Conservation (phyloP, 2,113 vertebrate genomes). For the Grallaria varia region DNA sequence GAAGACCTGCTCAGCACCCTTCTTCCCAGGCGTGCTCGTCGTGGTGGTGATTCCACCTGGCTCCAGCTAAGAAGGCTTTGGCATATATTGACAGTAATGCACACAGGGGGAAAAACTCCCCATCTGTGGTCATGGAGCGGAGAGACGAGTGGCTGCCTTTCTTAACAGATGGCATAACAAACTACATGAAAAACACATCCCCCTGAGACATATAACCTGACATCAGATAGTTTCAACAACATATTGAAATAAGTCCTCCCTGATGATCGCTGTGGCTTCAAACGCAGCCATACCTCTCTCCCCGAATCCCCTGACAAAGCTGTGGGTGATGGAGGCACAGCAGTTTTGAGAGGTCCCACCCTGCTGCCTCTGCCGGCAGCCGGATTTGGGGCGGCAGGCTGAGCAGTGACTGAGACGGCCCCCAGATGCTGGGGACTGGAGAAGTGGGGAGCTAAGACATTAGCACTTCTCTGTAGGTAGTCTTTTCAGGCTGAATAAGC, state of each 20-base stretch:
- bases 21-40: background rate
- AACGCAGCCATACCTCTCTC: background rate
- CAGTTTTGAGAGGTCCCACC: conserved; percentile 60
- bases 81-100: conserved; percentile 72
- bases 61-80: conserved; percentile 65
- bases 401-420: conserved; percentile 32
- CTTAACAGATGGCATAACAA: conserved; percentile 74
- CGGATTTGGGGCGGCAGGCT: conserved; percentile 22
- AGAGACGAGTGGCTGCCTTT: conserved; percentile 68
- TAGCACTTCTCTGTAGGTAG: background rate
- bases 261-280: conserved; percentile 50
- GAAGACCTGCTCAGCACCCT: conserved; percentile 4
- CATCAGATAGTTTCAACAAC: conserved; percentile 71
- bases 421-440: background rate
- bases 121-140: conserved; percentile 70
- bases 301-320: conserved; percentile 48
- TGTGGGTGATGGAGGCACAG: conserved; percentile 44
- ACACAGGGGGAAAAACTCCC: conserved; percentile 63
- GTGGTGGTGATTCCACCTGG: conserved; percentile 63
- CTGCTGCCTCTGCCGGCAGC: background rate
- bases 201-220: conserved; percentile 68
- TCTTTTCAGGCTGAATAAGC: conserved; percentile 37
- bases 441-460: background rate
- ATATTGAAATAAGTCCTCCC: conserved; percentile 76
- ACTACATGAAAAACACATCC: conserved; percentile 26